phyloP scores from a whole-genome alignment of 2,113 vertebrate genomes.

The Rhinoderma darwinii region DNA sequence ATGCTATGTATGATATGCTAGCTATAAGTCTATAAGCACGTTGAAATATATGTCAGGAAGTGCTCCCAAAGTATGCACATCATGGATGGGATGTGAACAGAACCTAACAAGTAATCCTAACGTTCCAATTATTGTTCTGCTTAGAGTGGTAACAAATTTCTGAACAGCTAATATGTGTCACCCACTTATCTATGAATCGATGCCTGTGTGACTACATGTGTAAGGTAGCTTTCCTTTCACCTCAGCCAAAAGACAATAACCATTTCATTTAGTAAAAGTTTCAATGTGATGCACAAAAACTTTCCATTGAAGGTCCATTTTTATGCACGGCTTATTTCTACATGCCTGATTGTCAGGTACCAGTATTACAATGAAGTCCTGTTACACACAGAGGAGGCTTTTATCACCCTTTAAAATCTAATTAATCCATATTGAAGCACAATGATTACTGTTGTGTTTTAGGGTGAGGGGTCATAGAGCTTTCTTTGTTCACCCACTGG shows the following conservation, averaged over 20 bases:
- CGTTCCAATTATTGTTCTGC: neutral
- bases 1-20: neutral
- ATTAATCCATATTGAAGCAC: slow-evolving; percentile 85
- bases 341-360: slow-evolving; percentile 78
- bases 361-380: slow-evolving; percentile 81
- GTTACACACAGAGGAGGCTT: slow-evolving; percentile 75
- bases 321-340: slow-evolving; percentile 75
- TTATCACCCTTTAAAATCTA: slow-evolving; percentile 88
- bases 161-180: slow-evolving; percentile 9
- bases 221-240: neutral
- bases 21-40: neutral
- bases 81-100: neutral
- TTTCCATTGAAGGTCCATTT: slow-evolving; percentile 65
- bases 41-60: neutral
- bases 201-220: neutral
- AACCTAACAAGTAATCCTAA: neutral
- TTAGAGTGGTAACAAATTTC: neutral
- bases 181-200: neutral
- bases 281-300: slow-evolving; percentile 10
- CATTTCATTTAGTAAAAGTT: neutral
- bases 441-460: slow-evolving; percentile 86
- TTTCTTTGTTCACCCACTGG: slow-evolving; percentile 80
- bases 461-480: slow-evolving; percentile 86
- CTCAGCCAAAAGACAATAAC: neutral
- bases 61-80: neutral